A percentile compares a stretch with the other conserved stretches of the same genome.
These are phyloP conservation scores for Druon quercuslanigerum DNA, from an alignment of 1,140 invertebrate species.

Conservation along the genomic window DNA sequence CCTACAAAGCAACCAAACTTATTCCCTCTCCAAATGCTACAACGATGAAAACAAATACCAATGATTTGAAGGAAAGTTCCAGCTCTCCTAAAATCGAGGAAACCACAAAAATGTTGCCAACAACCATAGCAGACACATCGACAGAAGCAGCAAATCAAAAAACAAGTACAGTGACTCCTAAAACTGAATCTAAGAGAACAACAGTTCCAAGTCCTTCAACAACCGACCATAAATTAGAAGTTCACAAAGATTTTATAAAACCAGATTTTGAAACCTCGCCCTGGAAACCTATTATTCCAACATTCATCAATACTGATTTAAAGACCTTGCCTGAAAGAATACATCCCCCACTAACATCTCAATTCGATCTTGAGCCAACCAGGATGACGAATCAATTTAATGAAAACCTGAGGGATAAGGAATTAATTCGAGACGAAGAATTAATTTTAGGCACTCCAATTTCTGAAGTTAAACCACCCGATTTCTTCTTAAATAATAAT, in stretches of 20 bases:
- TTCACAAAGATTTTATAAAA: slow-evolving; percentile 61
- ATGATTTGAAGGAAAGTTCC: slow-evolving; percentile 4
- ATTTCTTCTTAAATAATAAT: slow-evolving; percentile 34
- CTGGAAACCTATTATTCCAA: slow-evolving; percentile 71
- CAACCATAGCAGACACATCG: slow-evolving; percentile 27
- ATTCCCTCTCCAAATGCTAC: slow-evolving; percentile 58
- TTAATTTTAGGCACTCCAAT: neutral
- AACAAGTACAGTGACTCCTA: slow-evolving; percentile 35
- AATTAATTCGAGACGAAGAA: slow-evolving; percentile 7
- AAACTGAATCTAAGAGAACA: slow-evolving; percentile 38
- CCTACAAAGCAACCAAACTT: slow-evolving; percentile 70
- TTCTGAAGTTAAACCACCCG: slow-evolving; percentile 25
- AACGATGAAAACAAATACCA: slow-evolving; percentile 50
- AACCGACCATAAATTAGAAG: slow-evolving; percentile 34
- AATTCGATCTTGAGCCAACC: neutral
- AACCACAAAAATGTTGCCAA: slow-evolving; percentile 7
- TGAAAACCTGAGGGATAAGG: neutral
- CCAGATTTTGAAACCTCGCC: slow-evolving; percentile 70
- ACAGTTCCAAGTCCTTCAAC: slow-evolving; percentile 66
- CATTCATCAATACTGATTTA: slow-evolving; percentile 60
- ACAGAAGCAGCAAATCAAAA: slow-evolving; percentile 33
- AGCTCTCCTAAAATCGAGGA: slow-evolving; percentile 3
- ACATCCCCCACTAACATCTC: slow-evolving; percentile 18
- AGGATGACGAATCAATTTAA: neutral
- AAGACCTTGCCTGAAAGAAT: slow-evolving; percentile 48